Conservation (phyloP, 2,888 invertebrate genomes). For the Acanthopleura granulata region DNA sequence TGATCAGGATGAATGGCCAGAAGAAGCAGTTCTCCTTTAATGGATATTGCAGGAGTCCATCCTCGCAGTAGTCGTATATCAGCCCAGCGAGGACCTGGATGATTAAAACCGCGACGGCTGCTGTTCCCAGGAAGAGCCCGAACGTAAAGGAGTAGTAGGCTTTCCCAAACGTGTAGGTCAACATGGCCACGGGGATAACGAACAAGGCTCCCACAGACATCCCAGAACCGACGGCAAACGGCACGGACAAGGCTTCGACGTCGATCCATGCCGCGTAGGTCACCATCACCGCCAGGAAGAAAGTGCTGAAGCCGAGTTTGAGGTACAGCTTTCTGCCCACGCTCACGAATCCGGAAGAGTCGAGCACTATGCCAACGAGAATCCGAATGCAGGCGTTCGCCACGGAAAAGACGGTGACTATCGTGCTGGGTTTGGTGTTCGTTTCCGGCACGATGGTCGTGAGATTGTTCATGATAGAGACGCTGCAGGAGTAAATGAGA, state of each 20-base stretch:
- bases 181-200: slow-evolving; percentile 15
- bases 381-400: neutral
- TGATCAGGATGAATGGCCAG: slow-evolving; percentile 1
- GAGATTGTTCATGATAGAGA: slow-evolving; percentile 3
- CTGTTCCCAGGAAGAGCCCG: slow-evolving; percentile 1
- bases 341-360: neutral
- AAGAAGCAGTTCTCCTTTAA: neutral
- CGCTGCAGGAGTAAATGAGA: neutral
- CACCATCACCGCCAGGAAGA: neutral
- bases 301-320: slow-evolving; percentile 1
- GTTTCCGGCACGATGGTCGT: neutral
- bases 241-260: neutral
- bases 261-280: neutral
- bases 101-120: neutral
- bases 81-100: neutral
- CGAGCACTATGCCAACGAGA: neutral
- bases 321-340: neutral
- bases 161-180: neutral
- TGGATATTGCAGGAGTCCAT: neutral
- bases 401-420: neutral
- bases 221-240: neutral
- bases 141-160: slow-evolving; percentile 12
- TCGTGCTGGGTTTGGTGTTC: neutral
- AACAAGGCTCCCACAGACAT: neutral
- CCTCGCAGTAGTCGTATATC: neutral